Percentiles rank a stretch among this genome's conserved stretches.
Evolutionary conservation across 2,113 vertebrate genomes (phyloP).

Genomic region (Chitala chitala): DNA sequence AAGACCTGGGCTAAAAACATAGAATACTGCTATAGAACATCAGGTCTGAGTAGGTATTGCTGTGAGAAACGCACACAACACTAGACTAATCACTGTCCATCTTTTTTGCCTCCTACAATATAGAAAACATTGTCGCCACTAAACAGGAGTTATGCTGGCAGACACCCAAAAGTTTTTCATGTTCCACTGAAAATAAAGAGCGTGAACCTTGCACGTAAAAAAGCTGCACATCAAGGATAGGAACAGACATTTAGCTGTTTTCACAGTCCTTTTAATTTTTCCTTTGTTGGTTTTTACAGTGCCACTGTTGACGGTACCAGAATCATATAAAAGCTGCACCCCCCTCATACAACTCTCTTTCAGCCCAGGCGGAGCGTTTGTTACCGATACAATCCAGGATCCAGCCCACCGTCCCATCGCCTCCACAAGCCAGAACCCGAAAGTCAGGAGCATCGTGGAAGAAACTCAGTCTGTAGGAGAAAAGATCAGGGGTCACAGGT

Average conservation of each 20-base stretch:
- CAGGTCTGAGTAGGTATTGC: background rate
- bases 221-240: too few relatives aligned
- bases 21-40: background rate
- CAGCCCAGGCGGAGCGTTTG: background rate
- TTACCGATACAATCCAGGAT: conserved; percentile 85
- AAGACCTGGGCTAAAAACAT: too few relatives aligned
- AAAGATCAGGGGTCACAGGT: conserved; percentile 3
- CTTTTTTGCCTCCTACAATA: too few relatives aligned
- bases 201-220: too few relatives aligned
- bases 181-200: background rate
- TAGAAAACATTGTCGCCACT: background rate
- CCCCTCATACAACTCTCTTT: background rate
- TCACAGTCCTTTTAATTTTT: background rate
- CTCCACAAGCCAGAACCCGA: conserved; percentile 80
- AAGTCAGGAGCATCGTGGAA: conserved; percentile 79
- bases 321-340: background rate
- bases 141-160: background rate
- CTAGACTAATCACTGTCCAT: background rate
- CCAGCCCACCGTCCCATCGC: conserved; percentile 89
- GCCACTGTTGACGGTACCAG: background rate
- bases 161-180: background rate
- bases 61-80: too few relatives aligned
- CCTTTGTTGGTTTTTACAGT: background rate
- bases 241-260: too few relatives aligned
- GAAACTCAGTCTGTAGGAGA: conserved; percentile 70